phyloP scores from a whole-genome alignment of 2,797 vertebrate species.

The Triplophysa yarkandensis region DNA sequence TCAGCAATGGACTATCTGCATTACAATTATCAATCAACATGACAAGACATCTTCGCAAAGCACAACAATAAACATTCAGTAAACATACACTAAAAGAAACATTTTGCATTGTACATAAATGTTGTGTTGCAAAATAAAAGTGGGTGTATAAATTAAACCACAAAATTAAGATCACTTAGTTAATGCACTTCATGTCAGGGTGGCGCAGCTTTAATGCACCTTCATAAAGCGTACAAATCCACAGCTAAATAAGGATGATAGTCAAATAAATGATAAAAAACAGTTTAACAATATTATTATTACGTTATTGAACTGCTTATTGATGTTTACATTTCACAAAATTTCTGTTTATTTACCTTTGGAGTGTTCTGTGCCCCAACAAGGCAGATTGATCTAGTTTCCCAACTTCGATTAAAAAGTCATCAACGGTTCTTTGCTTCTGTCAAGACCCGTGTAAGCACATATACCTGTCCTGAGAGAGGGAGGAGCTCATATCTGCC shows the following conservation, averaged over 20 bases:
- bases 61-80: slow-evolving; percentile 4
- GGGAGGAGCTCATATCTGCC: slow-evolving; percentile 66
- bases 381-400: slow-evolving; percentile 43
- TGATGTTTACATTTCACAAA: not conserved
- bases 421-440: slow-evolving; percentile 43
- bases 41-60: not conserved
- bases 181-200: not conserved
- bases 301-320: not conserved
- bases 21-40: slow-evolving; percentile 16
- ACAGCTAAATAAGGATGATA: not conserved
- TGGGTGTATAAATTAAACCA: not conserved
- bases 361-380: slow-evolving; percentile 6
- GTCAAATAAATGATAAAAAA: not conserved
- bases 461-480: slow-evolving; percentile 61
- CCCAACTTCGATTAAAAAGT: slow-evolving; percentile 37
- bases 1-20: slow-evolving; percentile 27
- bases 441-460: slow-evolving; percentile 53
- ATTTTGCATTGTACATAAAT: not conserved
- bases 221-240: not conserved
- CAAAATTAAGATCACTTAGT: not conserved
- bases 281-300: not conserved
- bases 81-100: no score
- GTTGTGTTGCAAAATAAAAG: not conserved
- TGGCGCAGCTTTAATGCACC: not conserved
- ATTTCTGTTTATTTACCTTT: slow-evolving; percentile 58